Evolutionary conservation across 2,113 vertebrate genomes (phyloP).

Genomic region (Chaetura pelagica): DNA sequence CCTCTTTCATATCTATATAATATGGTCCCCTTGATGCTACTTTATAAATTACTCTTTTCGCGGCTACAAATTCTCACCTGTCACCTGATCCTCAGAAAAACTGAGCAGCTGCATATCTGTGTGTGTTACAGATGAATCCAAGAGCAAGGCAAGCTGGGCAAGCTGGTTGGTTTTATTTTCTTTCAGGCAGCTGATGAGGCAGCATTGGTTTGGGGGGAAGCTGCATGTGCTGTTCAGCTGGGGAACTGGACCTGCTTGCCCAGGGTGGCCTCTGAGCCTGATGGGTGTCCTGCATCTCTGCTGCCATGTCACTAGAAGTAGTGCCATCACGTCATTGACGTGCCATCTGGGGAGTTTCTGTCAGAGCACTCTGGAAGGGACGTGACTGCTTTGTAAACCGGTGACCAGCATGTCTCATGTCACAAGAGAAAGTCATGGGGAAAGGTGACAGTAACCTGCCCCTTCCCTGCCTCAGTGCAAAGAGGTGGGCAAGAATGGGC

Average conservation of each 20-base stretch:
- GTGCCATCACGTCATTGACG: rapidly evolving
- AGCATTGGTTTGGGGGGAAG: background rate
- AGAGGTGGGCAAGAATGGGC: background rate
- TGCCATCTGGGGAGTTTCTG: background rate
- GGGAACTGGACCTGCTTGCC: background rate
- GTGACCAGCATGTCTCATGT: rapidly evolving
- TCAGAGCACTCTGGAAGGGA: rapidly evolving
- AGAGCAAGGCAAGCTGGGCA: background rate
- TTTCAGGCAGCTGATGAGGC: background rate
- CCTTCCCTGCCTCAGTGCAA: rapidly evolving
- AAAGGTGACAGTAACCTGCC: background rate
- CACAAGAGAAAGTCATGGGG: background rate
- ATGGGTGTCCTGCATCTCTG: background rate
- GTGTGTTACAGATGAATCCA: background rate
- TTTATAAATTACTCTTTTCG: background rate
- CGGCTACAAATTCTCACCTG: background rate
- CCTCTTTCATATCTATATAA: background rate
- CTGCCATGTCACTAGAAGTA: background rate
- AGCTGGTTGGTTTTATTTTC: background rate
- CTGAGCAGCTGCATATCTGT: background rate
- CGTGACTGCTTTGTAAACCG: rapidly evolving
- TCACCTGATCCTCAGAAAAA: background rate
- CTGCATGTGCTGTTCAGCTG: background rate
- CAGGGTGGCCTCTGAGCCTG: rapidly evolving
- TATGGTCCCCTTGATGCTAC: background rate